These are phyloP conservation scores for Caenorhabditis sulstoni DNA, from an alignment of 2,888 invertebrate genomes.

Conservation along the genomic window DNA sequence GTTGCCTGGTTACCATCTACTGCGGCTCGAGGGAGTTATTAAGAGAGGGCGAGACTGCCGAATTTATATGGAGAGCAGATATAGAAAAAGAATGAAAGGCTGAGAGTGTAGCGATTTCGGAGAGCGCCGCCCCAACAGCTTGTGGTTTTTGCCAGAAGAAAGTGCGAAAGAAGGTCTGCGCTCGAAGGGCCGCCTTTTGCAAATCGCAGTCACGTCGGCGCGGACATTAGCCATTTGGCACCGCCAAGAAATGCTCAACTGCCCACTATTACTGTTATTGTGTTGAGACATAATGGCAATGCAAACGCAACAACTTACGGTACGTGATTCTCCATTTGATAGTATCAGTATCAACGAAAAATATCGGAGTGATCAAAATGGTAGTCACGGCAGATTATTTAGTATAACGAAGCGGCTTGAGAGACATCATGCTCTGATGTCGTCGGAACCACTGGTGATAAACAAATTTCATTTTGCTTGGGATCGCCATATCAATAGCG, in stretches of 20 bases:
- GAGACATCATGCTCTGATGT: no score
- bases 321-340: constrained; percentile 3
- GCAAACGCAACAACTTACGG: constrained; percentile 61
- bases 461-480: no score
- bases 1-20: constrained; percentile 50
- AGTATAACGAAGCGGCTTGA: no score
- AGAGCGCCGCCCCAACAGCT: constrained; percentile 25
- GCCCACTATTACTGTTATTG: constrained; percentile 35
- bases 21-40: constrained; percentile 34
- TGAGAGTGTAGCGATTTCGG: constrained; percentile 54
- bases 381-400: no score
- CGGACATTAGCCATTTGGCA: constrained; percentile 16
- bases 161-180: constrained; percentile 52
- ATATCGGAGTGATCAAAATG: no score
- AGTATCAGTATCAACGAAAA: no score
- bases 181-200: constrained; percentile 13
- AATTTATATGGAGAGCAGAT: constrained; percentile 54
- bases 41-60: constrained; percentile 38
- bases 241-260: constrained; percentile 35
- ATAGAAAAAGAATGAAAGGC: constrained; percentile 56
- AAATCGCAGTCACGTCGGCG: constrained; percentile 30
- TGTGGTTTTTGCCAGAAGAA: constrained; percentile 43
- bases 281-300: constrained; percentile 29
- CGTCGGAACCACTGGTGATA: no score
- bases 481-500: no score